Conservation (phyloP, 2,888 invertebrate genomes). For the Scelioninae gen. 1 region DNA sequence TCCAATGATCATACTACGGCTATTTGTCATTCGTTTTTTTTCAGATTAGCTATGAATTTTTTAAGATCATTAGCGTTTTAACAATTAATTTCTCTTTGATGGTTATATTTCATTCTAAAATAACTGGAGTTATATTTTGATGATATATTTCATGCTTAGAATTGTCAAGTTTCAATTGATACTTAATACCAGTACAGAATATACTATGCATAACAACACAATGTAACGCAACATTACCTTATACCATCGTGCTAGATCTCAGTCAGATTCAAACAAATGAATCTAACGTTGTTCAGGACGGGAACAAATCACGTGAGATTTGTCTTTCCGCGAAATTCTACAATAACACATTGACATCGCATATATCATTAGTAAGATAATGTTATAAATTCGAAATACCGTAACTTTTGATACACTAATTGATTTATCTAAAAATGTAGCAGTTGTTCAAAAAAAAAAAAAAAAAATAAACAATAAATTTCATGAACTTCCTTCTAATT, state of each 20-base stretch:
- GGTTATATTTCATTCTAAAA: no score
- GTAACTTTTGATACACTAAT: no score
- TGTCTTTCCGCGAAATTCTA: slow-evolving; percentile 33
- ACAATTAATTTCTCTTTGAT: no score
- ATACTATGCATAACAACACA: slow-evolving; percentile 1
- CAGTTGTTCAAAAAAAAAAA: no score
- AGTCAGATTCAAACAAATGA: slow-evolving; percentile 56
- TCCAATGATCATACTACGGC: not conserved
- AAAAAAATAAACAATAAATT: no score
- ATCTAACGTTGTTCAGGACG: slow-evolving; percentile 34
- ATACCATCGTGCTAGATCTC: slow-evolving; percentile 37
- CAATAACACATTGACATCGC: slow-evolving; percentile 12
- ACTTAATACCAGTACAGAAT: slow-evolving; percentile 5
- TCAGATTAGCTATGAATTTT: no score
- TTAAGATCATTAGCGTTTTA: no score
- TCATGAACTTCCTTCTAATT: no score
- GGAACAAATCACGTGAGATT: slow-evolving; percentile 39
- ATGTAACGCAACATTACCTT: slow-evolving; percentile 52
- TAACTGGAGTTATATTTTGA: not conserved
- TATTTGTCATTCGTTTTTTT: not conserved
- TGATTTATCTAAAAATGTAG: no score
- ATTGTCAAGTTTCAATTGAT: slow-evolving; percentile 31
- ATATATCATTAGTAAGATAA: slow-evolving; percentile 28
- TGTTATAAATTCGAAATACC: no score
- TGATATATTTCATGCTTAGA: slow-evolving; percentile 14